Base-by-base conservation (phyloP, 2,888 invertebrate genomes). In the Drosophila prolongata region DNA sequence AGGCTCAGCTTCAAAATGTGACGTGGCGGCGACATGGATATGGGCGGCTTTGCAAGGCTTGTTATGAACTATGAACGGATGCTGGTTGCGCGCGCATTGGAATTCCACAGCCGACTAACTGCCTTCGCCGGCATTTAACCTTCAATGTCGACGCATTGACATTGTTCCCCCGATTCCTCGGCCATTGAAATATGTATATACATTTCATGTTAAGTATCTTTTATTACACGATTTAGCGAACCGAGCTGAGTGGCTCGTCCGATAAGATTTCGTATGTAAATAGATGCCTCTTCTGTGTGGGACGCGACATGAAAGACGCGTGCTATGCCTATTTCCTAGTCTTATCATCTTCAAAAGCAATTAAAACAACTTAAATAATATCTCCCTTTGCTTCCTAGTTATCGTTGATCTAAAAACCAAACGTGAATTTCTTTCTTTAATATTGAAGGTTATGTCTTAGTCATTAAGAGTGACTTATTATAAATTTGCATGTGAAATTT, bases 1-100 rank as follows among this genome's bases (percentile, higher is more conserved):
- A 71, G 55, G 50, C 78, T 88, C 1, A 91, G 79, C 24, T 90
- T 75, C 16, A 90, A 78, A 61, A 90, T 89, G 64, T 90, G 90
- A 37, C 87, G 81, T 62, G 64, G 71, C 10, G 67, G 58, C 40
- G 67, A 43, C 61, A 66, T 70, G 73, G 30, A 9, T 53, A 38
- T 27, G 6, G 35, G 6, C 11, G n/a, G 47, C 13, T 35, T 19
- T 40, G 11, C 6, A 42, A 16, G 56, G 62, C 16, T 14, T 6
- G 6, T 30, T 52, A 60, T 47, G 55, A 61, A 34, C 35, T 6
- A 30, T 30, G 38, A 43, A 42, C 35, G 46, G 62, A 55, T 68
- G 65, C 57, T 71, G 76, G 40, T 55, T 85, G 82, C 85, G 82
- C 82, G 82, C 85, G 82, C 85, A 81, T 64, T 24, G 47, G 49